Percentiles rank a stretch among this genome's conserved stretches.
phyloP scores from a whole-genome alignment of 2,888 invertebrate genomes.

The Stenurella melanura region DNA sequence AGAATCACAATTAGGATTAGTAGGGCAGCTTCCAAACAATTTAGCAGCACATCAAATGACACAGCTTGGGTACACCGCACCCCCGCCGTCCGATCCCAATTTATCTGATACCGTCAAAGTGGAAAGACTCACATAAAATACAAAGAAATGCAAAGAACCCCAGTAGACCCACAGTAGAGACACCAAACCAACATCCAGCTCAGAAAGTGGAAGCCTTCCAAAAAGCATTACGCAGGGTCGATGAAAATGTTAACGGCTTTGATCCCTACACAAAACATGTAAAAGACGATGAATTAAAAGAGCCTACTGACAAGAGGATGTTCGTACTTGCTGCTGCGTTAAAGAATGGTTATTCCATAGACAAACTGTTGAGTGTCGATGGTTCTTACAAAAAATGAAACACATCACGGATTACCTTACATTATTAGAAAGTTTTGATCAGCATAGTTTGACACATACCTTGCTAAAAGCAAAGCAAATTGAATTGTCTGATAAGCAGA shows the following conservation, averaged over 20 bases:
- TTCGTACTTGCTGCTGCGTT: conserved; percentile 97
- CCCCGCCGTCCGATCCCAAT: conserved; percentile 72
- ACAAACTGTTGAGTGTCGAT: conserved; percentile 93
- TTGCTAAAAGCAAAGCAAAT: conserved; percentile 91
- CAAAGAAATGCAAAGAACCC: conserved; percentile 69
- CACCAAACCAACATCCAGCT: too few relatives aligned
- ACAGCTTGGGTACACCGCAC: conserved; percentile 75
- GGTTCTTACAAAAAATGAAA: conserved; percentile 97
- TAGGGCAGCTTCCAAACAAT: conserved; percentile 70
- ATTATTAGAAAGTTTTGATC: conserved; percentile 80
- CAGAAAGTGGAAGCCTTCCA: conserved; percentile 97
- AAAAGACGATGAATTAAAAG: conserved; percentile 88
- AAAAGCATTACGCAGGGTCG: conserved; percentile 98
- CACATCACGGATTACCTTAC: conserved; percentile 88
- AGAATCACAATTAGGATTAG: conserved; percentile 82
- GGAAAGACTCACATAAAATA: conserved; percentile 72
- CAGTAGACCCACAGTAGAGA: too few relatives aligned
- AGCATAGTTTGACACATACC: conserved; percentile 78
- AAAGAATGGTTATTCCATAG: conserved; percentile 86
- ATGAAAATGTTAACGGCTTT: conserved; percentile 94
- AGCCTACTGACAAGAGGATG: conserved; percentile 98
- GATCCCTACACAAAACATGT: conserved; percentile 87
- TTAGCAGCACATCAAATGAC: conserved; percentile 74
- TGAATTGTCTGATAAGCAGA: conserved; percentile 98
- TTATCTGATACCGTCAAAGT: conserved; percentile 72